phyloP scores from a whole-genome alignment of 2,113 vertebrate genomes.

The Gopherus flavomarginatus region DNA sequence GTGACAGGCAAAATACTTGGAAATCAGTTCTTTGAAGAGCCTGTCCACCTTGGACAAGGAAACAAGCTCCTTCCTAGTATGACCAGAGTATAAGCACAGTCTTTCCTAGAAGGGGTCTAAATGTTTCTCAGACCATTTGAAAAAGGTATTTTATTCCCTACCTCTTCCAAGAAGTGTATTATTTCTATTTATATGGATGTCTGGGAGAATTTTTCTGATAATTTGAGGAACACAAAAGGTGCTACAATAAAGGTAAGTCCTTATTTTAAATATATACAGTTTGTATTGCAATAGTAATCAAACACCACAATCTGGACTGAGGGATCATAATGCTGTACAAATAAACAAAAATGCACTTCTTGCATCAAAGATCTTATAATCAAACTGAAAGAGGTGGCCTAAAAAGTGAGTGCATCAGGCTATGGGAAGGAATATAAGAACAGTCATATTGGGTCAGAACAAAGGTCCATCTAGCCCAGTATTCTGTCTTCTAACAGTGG shows the following conservation, averaged over 20 bases:
- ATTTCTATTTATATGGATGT: background rate
- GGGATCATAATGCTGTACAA: background rate
- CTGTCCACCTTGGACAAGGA: background rate
- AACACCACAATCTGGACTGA: background rate
- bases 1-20: constrained; percentile 8
- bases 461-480: too few relatives aligned
- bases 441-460: too few relatives aligned
- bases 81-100: background rate
- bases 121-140: background rate
- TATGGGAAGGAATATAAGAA: background rate
- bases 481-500: too few relatives aligned
- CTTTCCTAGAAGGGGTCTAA: background rate
- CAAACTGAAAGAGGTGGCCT: background rate
- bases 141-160: background rate
- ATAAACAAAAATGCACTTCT: background rate
- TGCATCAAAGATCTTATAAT: accelerated
- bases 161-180: background rate
- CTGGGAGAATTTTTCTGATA: background rate
- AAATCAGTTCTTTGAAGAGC: background rate
- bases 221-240: background rate
- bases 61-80: background rate
- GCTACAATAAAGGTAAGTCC: background rate
- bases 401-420: background rate
- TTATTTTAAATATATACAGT: background rate
- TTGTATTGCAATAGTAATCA: background rate